Percentiles rank a stretch among this genome's conserved stretches.
Evolutionary conservation across 2,888 invertebrate genomes (phyloP).

Genomic region (Masnerella sp.): DNA sequence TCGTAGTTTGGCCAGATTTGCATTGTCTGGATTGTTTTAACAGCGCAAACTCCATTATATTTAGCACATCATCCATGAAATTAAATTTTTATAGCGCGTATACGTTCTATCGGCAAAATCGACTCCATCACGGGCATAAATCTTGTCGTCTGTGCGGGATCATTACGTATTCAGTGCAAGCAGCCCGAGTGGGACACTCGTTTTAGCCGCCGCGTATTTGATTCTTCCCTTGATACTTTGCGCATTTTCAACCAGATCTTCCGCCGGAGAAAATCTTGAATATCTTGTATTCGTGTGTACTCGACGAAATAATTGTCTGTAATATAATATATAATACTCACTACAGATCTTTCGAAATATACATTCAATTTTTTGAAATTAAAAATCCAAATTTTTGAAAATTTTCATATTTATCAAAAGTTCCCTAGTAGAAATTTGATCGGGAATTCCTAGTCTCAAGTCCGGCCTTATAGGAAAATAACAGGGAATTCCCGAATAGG

Average conservation of each 20-base stretch:
- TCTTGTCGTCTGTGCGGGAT: constrained; percentile 48
- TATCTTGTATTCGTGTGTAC: constrained; percentile 9
- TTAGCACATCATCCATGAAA: constrained; percentile 57
- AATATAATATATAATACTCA: too few relatives aligned
- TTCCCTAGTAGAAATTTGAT: too few relatives aligned
- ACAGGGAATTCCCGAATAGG: too few relatives aligned
- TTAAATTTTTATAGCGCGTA: constrained; percentile 59
- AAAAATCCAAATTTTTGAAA: too few relatives aligned
- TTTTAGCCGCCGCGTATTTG: constrained; percentile 42
- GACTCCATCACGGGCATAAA: constrained; percentile 42
- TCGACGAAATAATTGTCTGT: constrained; percentile 17
- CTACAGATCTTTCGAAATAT: background rate
- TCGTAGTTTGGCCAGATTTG: constrained; percentile 25
- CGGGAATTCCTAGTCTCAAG: too few relatives aligned
- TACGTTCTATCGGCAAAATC: constrained; percentile 45
- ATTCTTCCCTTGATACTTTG: constrained; percentile 35
- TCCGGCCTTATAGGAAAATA: too few relatives aligned
- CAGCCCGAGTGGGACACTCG: constrained; percentile 42
- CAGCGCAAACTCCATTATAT: constrained; percentile 50
- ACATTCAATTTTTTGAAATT: too few relatives aligned
- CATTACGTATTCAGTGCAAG: constrained; percentile 55
- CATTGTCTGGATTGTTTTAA: constrained; percentile 26
- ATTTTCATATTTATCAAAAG: too few relatives aligned
- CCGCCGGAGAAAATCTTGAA: constrained; percentile 14
- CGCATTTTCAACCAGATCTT: constrained; percentile 37